phyloP scores from a whole-genome alignment of 2,113 vertebrate species.

The Erythrocercus mccallii region DNA sequence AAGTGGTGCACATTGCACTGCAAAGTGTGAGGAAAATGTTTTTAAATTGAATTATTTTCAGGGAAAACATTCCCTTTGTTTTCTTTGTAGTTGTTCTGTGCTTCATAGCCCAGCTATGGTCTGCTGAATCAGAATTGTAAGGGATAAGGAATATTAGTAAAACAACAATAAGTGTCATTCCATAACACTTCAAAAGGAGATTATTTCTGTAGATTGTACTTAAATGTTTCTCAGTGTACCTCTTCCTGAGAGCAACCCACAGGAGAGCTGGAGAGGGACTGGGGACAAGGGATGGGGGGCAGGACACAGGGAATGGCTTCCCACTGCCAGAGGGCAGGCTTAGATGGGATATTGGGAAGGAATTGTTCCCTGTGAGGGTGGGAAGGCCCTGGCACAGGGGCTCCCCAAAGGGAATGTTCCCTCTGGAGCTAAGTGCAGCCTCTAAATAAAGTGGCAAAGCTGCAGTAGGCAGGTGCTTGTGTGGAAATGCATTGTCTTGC shows the following conservation, averaged over 20 bases:
- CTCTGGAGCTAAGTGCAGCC: background rate
- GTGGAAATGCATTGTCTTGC: background rate
- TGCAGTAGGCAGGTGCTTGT: background rate
- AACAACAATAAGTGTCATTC: background rate
- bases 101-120: background rate
- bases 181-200: background rate
- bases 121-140: background rate
- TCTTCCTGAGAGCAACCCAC: background rate
- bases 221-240: background rate
- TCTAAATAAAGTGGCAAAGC: background rate
- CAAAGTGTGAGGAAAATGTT: background rate
- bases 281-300: rapidly evolving
- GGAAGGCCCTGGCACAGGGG: background rate
- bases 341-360: background rate
- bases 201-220: background rate
- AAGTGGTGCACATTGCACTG: background rate
- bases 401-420: background rate
- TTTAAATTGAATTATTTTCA: background rate
- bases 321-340: background rate
- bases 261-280: background rate
- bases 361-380: background rate
- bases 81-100: background rate
- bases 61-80: background rate
- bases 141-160: background rate
- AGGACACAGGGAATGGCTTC: background rate